Conservation (phyloP, 1,140 invertebrate genomes). For the Lasioglossum albipes region DNA sequence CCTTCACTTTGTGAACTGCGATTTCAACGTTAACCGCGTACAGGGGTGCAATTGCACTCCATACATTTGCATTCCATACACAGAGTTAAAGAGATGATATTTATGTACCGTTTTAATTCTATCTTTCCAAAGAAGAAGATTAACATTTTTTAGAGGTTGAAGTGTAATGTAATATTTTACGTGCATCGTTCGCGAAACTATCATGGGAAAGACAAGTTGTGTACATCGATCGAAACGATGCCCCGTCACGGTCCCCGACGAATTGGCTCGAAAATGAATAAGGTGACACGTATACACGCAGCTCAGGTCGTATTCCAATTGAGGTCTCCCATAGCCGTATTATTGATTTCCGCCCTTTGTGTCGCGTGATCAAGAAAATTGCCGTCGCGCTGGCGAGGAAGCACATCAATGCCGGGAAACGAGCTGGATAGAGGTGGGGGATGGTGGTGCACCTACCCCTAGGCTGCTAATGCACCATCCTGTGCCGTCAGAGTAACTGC, state of each 20-base stretch:
- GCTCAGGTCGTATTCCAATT: slow-evolving; percentile 19
- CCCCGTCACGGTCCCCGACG: not conserved
- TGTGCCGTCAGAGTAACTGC: slow-evolving; percentile 47
- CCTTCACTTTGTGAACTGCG: no score
- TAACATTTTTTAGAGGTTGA: no score
- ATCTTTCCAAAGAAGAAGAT: no score
- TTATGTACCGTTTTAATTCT: no score
- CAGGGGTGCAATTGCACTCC: no score
- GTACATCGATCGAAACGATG: not conserved
- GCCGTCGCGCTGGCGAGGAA: slow-evolving; percentile 53
- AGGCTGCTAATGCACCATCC: slow-evolving; percentile 55
- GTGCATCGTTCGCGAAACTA: not conserved
- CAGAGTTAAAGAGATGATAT: no score
- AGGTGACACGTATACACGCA: not conserved
- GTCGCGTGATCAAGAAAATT: slow-evolving; percentile 71
- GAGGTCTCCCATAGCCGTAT: slow-evolving; percentile 23
- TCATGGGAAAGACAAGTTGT: no score
- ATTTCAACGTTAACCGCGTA: no score
- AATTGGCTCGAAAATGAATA: not conserved
- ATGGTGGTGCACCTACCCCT: slow-evolving; percentile 42
- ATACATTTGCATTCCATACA: no score
- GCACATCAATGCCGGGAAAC: slow-evolving; percentile 55
- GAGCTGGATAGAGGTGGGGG: slow-evolving; percentile 13
- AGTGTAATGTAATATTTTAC: no score
- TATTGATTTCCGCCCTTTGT: slow-evolving; percentile 69